Conservation (phyloP, 2,888 invertebrate species). For the Lissonota sp. region DNA sequence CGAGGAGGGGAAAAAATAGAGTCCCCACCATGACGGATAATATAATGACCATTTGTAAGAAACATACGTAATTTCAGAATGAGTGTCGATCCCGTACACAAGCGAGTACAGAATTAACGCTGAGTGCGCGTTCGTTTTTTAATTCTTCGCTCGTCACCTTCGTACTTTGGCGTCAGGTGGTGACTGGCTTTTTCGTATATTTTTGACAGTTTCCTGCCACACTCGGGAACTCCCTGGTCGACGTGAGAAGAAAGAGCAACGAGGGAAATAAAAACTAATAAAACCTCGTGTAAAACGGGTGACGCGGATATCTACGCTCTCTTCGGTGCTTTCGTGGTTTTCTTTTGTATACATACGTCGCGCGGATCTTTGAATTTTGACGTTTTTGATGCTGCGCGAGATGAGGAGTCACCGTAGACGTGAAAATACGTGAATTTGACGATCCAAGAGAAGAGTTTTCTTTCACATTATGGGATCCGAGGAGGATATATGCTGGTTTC, state of each 20-base stretch:
- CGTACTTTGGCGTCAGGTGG: constrained; percentile 40
- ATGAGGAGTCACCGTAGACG: constrained; percentile 39
- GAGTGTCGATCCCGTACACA: constrained; percentile 24
- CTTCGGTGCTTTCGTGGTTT: not conserved
- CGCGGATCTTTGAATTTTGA: constrained; percentile 1
- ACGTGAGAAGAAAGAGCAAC: not conserved
- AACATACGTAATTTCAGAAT: constrained; percentile 57
- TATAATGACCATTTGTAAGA: constrained; percentile 58
- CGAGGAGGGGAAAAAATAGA: not conserved
- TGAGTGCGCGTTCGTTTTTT: constrained; percentile 35
- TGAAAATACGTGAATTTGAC: constrained; percentile 33
- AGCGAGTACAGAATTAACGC: constrained; percentile 27
- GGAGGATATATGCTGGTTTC: constrained; percentile 93
- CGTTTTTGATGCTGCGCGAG: constrained; percentile 32
- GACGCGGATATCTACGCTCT: not conserved
- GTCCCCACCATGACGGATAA: constrained; percentile 49
- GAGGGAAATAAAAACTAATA: not conserved
- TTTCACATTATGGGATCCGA: constrained; percentile 86
- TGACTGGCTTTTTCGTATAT: constrained; percentile 50
- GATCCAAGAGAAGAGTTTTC: not conserved
- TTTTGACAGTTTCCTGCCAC: constrained; percentile 50
- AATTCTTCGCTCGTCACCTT: constrained; percentile 46
- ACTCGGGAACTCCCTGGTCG: constrained; percentile 4
- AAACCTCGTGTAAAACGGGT: not conserved
- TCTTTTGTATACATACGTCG: not conserved